These are phyloP conservation scores for Cosmia trapezina DNA, from an alignment of 2,888 invertebrate species.

Conservation along the genomic window DNA sequence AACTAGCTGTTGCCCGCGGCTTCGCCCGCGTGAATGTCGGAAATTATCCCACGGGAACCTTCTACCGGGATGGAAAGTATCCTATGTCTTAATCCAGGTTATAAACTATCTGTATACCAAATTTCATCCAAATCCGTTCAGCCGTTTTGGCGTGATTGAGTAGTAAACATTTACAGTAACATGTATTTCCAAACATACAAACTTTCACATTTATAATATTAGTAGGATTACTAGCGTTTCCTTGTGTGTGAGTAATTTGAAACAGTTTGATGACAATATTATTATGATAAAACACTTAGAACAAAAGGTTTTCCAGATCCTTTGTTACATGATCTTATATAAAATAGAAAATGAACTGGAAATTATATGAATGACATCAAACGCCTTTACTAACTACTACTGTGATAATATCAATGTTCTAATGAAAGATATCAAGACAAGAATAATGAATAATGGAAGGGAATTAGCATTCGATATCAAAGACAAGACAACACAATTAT, in stretches of 20 bases:
- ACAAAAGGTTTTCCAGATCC: constrained; percentile 15
- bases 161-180: no score
- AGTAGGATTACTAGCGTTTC: no score
- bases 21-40: no score
- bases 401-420: constrained; percentile 5
- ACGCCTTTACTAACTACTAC: background rate
- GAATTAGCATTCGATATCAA: background rate
- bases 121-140: no score
- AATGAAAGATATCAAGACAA: background rate
- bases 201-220: no score
- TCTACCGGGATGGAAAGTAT: no score
- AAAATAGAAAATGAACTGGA: constrained; percentile 19
- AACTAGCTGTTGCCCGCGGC: no score
- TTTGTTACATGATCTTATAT: constrained; percentile 19
- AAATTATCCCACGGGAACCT: no score
- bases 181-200: no score
- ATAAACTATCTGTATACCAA: no score
- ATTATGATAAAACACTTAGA: constrained; percentile 13
- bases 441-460: background rate
- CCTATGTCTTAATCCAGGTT: no score
- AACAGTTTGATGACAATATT: background rate
- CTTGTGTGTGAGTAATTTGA: background rate
- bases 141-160: no score
- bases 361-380: constrained; percentile 32
- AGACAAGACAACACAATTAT: background rate